A percentile compares a stretch with the other conserved stretches of the same genome.
Evolutionary conservation across 1,140 invertebrate genomes (phyloP).

Genomic region (Augochlora pura): DNA sequence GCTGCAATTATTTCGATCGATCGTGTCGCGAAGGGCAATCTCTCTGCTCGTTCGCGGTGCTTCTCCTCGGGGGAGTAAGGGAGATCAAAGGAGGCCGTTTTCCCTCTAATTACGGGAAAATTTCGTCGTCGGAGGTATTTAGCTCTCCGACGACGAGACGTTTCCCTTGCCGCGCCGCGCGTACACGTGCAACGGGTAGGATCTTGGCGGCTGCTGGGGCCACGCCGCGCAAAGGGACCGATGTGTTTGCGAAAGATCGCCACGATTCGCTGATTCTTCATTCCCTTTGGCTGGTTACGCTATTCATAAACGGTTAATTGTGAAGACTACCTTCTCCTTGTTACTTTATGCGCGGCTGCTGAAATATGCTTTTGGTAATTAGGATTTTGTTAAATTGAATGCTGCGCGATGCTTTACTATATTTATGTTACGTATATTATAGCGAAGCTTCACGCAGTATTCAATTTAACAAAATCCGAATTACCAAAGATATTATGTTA

Average conservation of each 20-base stretch:
- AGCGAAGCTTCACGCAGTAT: too few relatives aligned
- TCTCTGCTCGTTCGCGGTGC: constrained; percentile 35
- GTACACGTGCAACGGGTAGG: not conserved
- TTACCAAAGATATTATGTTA: too few relatives aligned
- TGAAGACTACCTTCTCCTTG: not conserved
- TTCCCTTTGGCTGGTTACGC: not conserved
- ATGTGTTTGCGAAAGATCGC: not conserved
- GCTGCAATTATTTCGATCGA: constrained; percentile 41
- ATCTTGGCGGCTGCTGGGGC: not conserved
- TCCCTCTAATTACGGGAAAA: constrained; percentile 51
- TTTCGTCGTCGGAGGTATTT: constrained; percentile 42
- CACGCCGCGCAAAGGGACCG: not conserved
- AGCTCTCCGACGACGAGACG: constrained; percentile 28
- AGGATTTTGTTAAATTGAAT: too few relatives aligned
- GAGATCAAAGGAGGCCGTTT: constrained; percentile 39
- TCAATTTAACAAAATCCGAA: too few relatives aligned
- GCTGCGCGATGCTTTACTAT: too few relatives aligned
- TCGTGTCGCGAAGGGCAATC: constrained; percentile 20
- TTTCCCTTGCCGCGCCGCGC: constrained; percentile 12
- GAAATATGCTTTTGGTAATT: too few relatives aligned
- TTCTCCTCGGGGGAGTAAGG: constrained; percentile 4
- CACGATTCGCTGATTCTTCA: constrained; percentile 6
- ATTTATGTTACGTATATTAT: too few relatives aligned
- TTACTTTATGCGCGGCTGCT: too few relatives aligned
- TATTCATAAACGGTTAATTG: not conserved